phyloP scores from a whole-genome alignment of 2,797 vertebrate genomes.

The Hydrocynus forskahlii region DNA sequence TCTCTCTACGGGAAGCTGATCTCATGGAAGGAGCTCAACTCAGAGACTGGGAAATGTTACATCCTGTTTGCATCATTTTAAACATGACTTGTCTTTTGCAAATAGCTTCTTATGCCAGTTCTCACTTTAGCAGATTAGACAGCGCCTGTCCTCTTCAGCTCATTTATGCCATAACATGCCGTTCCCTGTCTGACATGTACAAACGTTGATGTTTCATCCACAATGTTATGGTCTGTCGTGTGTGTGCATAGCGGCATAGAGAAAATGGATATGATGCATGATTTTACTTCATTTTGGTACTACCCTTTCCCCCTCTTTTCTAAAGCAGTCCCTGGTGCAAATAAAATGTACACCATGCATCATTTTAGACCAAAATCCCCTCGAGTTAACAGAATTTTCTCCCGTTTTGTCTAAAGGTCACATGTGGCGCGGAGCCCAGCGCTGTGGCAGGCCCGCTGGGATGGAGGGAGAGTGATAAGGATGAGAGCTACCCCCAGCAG shows the following conservation, averaged over 20 bases:
- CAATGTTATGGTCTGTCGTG: background rate
- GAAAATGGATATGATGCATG: background rate
- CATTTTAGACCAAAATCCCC: background rate
- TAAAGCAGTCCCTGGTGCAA: background rate
- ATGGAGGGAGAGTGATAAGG: constrained; percentile 46
- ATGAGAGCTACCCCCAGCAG: constrained; percentile 42
- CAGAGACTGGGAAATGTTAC: constrained; percentile 18
- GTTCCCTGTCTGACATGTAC: background rate
- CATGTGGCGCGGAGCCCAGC: constrained; percentile 39
- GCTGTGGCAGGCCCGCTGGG: constrained; percentile 25
- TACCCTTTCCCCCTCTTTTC: background rate
- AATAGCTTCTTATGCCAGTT: constrained; percentile 18
- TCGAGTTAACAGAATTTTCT: background rate
- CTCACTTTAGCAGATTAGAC: constrained; percentile 28
- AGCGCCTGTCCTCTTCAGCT: background rate
- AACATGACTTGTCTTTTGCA: constrained; percentile 22
- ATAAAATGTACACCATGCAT: background rate
- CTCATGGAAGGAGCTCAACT: constrained; percentile 10
- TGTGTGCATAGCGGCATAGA: background rate
- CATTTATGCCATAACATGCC: background rate
- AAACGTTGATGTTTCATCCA: background rate
- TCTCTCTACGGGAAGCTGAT: constrained; percentile 12
- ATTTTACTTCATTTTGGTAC: background rate
- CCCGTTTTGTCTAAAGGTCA: constrained; percentile 52
- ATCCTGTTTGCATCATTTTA: constrained; percentile 52